phyloP scores from a whole-genome alignment of 2,113 vertebrate genomes.

The Maccullochella peelii region DNA sequence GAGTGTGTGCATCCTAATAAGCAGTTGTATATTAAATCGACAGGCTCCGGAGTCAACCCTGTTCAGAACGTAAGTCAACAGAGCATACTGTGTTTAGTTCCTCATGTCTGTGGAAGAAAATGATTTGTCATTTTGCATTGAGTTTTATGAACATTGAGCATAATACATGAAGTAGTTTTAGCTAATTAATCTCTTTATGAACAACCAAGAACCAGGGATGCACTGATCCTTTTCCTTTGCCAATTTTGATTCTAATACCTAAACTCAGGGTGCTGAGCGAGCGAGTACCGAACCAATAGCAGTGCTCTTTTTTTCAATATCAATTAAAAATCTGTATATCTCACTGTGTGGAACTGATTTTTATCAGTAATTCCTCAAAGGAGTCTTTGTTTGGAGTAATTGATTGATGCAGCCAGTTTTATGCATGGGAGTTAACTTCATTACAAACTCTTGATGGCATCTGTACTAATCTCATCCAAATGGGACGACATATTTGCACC shows the following conservation, averaged over 20 bases:
- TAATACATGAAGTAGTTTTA: not conserved
- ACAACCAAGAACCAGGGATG: not conserved
- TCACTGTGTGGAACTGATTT: conserved; percentile 14
- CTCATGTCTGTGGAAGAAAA: not conserved
- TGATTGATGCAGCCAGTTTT: not conserved
- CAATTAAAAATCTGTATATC: not conserved
- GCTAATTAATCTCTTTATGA: not conserved
- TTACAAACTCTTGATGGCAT: not conserved
- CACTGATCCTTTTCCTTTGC: not conserved
- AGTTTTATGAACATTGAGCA: not conserved
- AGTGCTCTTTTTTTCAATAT: not conserved
- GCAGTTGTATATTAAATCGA: not conserved
- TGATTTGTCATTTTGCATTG: not conserved
- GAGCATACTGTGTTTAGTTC: not conserved
- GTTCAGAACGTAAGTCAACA: not conserved
- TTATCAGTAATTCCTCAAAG: conserved; percentile 12
- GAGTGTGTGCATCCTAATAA: not conserved
- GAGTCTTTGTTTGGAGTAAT: conserved; percentile 8
- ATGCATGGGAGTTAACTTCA: not conserved
- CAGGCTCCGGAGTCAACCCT: not conserved
- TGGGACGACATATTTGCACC: not conserved
- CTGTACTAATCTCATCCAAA: not conserved
- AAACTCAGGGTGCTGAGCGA: not conserved
- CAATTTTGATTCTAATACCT: not conserved
- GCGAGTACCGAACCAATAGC: not conserved